Conservation (phyloP, 2,888 invertebrate species). For the Lomographa bimaculata region DNA sequence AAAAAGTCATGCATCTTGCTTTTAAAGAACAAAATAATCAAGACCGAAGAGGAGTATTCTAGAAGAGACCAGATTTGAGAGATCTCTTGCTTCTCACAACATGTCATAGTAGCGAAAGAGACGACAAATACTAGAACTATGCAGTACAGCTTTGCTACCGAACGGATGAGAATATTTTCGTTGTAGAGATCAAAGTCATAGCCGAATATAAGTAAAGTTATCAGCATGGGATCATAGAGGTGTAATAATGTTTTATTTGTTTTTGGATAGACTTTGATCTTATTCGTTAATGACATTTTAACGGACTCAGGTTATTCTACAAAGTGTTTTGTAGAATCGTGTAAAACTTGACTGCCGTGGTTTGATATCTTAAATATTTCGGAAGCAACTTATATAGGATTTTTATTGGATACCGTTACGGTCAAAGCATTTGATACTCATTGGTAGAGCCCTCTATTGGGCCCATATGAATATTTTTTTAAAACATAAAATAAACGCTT, state of each 20-base stretch:
- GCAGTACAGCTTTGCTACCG: constrained; percentile 46
- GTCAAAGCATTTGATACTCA: too few relatives aligned
- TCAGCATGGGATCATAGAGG: constrained; percentile 49
- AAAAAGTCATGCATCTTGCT: constrained; percentile 50
- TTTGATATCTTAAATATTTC: too few relatives aligned
- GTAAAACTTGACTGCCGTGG: too few relatives aligned
- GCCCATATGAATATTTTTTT: too few relatives aligned
- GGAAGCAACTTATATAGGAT: too few relatives aligned
- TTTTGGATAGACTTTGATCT: constrained; percentile 22
- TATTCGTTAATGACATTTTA: constrained; percentile 38
- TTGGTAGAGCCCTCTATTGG: too few relatives aligned
- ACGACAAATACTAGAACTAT: constrained; percentile 42
- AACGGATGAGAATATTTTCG: constrained; percentile 34
- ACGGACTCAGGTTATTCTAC: too few relatives aligned
- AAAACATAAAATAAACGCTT: too few relatives aligned
- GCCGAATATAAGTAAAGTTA: constrained; percentile 56
- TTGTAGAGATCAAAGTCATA: constrained; percentile 58
- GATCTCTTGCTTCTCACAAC: constrained; percentile 44
- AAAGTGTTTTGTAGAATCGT: too few relatives aligned
- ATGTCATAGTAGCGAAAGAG: constrained; percentile 44
- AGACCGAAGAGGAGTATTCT: constrained; percentile 54
- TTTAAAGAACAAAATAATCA: constrained; percentile 47
- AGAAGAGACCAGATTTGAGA: constrained; percentile 57
- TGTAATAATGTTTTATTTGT: constrained; percentile 32
- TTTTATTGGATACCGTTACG: too few relatives aligned